Conservation (phyloP, 1,140 invertebrate species). For the Brachystomella parvula region DNA sequence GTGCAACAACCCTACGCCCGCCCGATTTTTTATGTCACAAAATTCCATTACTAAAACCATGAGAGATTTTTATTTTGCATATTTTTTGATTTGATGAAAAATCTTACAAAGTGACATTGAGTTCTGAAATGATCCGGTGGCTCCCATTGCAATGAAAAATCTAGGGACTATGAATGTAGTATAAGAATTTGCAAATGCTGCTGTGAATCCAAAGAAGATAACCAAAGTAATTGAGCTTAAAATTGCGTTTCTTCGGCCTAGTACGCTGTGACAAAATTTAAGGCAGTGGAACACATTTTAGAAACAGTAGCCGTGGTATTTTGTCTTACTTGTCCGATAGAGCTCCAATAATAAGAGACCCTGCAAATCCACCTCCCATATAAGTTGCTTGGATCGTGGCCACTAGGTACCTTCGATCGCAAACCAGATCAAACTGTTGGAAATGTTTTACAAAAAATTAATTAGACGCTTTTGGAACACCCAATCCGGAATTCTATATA, state of each 20-base stretch:
- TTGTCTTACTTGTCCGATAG: conserved; percentile 34
- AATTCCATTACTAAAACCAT: conserved; percentile 18
- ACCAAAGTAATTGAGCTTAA: conserved; percentile 14
- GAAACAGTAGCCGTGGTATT: neutral
- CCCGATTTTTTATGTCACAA: conserved; percentile 16
- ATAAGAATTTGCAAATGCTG: conserved; percentile 57
- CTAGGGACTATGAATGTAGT: conserved; percentile 56
- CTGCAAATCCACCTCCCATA: conserved; percentile 33
- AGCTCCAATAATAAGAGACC: conserved; percentile 23
- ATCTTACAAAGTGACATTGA: conserved; percentile 54
- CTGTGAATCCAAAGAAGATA: conserved; percentile 37
- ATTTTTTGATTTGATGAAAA: neutral
- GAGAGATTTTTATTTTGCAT: conserved; percentile 1
- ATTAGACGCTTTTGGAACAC: too few relatives aligned
- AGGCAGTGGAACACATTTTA: neutral
- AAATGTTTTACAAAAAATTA: too few relatives aligned
- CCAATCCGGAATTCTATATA: too few relatives aligned
- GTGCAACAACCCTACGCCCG: conserved; percentile 6
- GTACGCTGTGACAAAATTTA: conserved; percentile 11
- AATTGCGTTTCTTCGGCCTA: conserved; percentile 21
- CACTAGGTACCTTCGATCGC: conserved; percentile 22
- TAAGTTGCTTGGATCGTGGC: conserved; percentile 33
- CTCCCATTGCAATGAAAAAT: conserved; percentile 56
- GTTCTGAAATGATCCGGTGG: conserved; percentile 62
- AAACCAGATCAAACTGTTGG: conserved; percentile 38